Base-by-base conservation (phyloP, 2,888 invertebrate species). In the Coecobrya sp. region DNA sequence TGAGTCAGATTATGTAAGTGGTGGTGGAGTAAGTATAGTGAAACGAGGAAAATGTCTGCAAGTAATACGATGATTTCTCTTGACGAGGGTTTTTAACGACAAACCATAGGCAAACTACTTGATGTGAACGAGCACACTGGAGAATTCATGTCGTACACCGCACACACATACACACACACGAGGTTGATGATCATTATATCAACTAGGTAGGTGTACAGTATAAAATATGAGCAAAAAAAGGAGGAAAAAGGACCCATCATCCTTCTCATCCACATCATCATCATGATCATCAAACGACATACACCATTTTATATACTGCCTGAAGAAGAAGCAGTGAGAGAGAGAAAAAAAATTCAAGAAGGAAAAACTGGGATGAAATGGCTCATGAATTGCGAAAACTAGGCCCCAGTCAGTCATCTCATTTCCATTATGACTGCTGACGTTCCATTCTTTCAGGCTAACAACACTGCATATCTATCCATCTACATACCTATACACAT, bases 351-450 rank as follows among this genome's bases (percentile, higher is more conserved):
- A 81, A 68, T 62, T 52, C 25, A 36, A 65, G 42, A 65, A 30
- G 49, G 36, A 73, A 84, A 91, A 85, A 84, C 88, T 55, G 19
- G 65, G 55, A 88, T 84, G 88, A 92, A 89, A 92, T 92, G 89
- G 92, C 89, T 89, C 92, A 92, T 92, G 89, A 92, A 89, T 89
- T 89, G 76, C 62, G 85, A 79, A 42, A 92, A 92, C 85, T 92
- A 89, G 92, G 88, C 92, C 92, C 92, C 11, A 89, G 92, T 92
- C 92, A 89, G 84, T 92, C 92, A 89, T 92, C 92, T 85, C 89
- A 92, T 92, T 92, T 92, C 92, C 92, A 92, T 92, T 86, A 92
- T 86, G 88, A 92, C 88, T 86, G 65, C 49, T 84, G 25, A 36
- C 36, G 36, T 36, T 36, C 36, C 82, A 73, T 59, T 59, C 30